Evolutionary conservation across 2,888 invertebrate genomes (phyloP), one percentile per base, ranked within the genome.

Genomic region (Caenorhabditis sulstoni): DNA sequence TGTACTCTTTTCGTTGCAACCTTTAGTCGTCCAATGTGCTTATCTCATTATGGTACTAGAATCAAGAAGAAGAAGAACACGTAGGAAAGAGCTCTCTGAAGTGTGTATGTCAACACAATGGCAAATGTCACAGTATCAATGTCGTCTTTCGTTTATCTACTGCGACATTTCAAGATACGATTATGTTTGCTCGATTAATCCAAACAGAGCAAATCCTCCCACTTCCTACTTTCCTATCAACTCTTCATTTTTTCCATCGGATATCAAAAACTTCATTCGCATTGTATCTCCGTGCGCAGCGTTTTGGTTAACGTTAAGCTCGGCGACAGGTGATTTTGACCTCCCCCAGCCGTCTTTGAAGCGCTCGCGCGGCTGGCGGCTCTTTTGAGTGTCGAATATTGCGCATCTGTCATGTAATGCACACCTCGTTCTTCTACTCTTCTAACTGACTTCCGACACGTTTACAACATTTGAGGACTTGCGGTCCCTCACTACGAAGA

Each of bases 121-220:
- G 59, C 66, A 74, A 66, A 65, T 65, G 74, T 59, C 65, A 74
- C 74, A 74, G 74, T 74, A 74, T 74, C 74, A 74, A 66, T 74
- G 74, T 74, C 74, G 66, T 66, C 62, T 65, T 73, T 57, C 65
- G 64, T 74, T 66, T 65, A 66, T 74, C 66, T 39, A 59, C 65
- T 66, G 59, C 35, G 74, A 66, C 73, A 74, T 74, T 74, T 65
- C 53, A 39, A 73, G 73, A 73, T 66, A 59, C 64, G 59, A 74
- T 61, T 66, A 52, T 77, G 61, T 77, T 77, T 77, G 77, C 77
- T 70, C 77, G 47, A 70, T 77, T 77, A 77, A 77, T 77, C 49
- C 65, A 77, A 77, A 77, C 70, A 77, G 55, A 70, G 50, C 49
- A 29, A 75, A 66, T 71, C 71, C 62, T 71, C 61, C 64, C 62